Evolutionary conservation across 2,113 vertebrate species (phyloP).

Genomic region (Paraplagusia blochii): DNA sequence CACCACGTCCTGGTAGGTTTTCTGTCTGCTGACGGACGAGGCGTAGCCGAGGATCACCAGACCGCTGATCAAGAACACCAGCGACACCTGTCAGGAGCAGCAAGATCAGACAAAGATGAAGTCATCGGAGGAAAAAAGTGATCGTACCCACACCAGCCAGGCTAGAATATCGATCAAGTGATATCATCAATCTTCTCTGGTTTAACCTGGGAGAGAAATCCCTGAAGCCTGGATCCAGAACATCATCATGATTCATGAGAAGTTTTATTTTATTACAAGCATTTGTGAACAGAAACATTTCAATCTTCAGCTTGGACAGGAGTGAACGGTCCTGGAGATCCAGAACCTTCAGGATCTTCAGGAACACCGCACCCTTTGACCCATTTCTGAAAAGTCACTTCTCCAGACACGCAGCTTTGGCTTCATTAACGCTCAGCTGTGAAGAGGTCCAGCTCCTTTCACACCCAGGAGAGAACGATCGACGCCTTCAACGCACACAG

Average conservation of each 20-base stretch:
- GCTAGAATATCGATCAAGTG: no score
- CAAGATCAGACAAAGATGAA: neutral
- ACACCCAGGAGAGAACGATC: conserved; percentile 49
- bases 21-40: conserved; percentile 82
- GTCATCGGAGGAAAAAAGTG: neutral
- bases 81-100: conserved; percentile 76
- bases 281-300: no score
- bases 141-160: no score
- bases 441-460: conserved; percentile 57
- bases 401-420: conserved; percentile 7
- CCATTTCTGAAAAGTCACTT: conserved; percentile 36
- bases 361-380: no score
- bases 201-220: no score
- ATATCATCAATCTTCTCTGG: no score
- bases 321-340: neutral
- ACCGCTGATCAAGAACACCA: conserved; percentile 91
- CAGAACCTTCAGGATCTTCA: no score
- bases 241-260: no score
- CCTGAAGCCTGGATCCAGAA: no score
- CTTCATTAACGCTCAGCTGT: conserved; percentile 69
- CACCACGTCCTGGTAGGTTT: conserved; percentile 90
- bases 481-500: neutral
- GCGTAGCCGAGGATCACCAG: conserved; percentile 87
- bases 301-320: no score
- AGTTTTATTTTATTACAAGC: no score